These are phyloP conservation scores for Andrena haemorrhoa DNA, from an alignment of 2,888 invertebrate genomes.

Conservation along the genomic window DNA sequence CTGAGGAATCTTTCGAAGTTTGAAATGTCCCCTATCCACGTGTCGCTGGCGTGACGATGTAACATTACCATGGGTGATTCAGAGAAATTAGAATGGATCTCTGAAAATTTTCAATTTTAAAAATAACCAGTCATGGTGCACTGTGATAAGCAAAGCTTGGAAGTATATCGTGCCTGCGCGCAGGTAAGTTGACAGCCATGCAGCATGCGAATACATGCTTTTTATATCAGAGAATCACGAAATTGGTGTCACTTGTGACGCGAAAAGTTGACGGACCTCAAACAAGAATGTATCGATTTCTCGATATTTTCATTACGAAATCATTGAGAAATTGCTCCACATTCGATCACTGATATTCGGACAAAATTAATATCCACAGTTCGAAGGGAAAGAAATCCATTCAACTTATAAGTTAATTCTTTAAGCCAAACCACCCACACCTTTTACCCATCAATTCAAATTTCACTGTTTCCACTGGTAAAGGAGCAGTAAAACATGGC, in stretches of 20 bases:
- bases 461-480: too few relatives aligned
- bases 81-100: neutral
- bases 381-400: neutral
- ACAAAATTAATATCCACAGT: neutral
- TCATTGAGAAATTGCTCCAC: neutral
- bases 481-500: too few relatives aligned
- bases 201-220: neutral
- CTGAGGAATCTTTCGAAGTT: too few relatives aligned
- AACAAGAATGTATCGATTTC: neutral
- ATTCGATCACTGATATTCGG: neutral
- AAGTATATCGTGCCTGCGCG: neutral
- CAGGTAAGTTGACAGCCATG: neutral
- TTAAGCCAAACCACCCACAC: too few relatives aligned
- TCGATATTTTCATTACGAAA: neutral
- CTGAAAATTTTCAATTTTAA: neutral
- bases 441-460: too few relatives aligned
- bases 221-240: neutral
- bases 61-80: neutral
- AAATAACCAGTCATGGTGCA: conserved; percentile 2
- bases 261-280: neutral
- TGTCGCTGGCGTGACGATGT: too few relatives aligned
- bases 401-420: neutral
- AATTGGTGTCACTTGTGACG: neutral
- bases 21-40: too few relatives aligned
- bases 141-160: neutral